Base-by-base conservation (phyloP, 2,797 vertebrate species). In the Syngnathus rostellatus region DNA sequence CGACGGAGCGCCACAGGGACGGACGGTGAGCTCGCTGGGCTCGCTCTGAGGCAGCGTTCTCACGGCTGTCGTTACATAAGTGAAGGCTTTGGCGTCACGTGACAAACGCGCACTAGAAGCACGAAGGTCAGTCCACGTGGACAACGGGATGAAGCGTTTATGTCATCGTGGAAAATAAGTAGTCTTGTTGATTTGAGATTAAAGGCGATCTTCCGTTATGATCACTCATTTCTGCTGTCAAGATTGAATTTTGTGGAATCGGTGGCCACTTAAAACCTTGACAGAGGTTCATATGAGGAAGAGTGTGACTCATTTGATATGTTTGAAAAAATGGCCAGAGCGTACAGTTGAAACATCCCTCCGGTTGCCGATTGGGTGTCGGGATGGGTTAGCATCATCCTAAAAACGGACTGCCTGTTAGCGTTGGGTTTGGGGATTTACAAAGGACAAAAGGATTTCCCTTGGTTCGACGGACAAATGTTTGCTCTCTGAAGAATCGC, bases 21-120 rank as follows among this genome's bases (percentile, higher is more conserved):
- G n/a, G 50, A 73, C 68, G n/a, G 50, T 8, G 50, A 7, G 8
- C 0, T n/a, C n/a, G 17, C 8, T 21, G 19, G 50, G 50, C 50
- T 51, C n/a, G 50, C 50, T 51, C n/a, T 3, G n/a, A 10, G 50
- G 71, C 73, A 70, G 66, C 75, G 71, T 74, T 78, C 72, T 85
- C 85, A 75, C 81, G 80, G 73, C 71, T 43, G 62, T 73, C 73
- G 72, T 91, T 90, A 88, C 84, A 71, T 89, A 91, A 90, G 76
- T 77, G 73, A 64, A 79, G 83, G 84, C 80, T 87, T 88, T 85
- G 82, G 77, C 83, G 85, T 84, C 85, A 88, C 85, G 88, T 88
- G 86, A 87, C 68, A 74, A 81, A 57, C 73, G 75, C 77, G 73
- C 77, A 74, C 58, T 25, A 10, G 63, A 65, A 75, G 74, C 71